Evolutionary conservation across 2,797 vertebrate species (phyloP).

Genomic region (Podarcis siculus): DNA sequence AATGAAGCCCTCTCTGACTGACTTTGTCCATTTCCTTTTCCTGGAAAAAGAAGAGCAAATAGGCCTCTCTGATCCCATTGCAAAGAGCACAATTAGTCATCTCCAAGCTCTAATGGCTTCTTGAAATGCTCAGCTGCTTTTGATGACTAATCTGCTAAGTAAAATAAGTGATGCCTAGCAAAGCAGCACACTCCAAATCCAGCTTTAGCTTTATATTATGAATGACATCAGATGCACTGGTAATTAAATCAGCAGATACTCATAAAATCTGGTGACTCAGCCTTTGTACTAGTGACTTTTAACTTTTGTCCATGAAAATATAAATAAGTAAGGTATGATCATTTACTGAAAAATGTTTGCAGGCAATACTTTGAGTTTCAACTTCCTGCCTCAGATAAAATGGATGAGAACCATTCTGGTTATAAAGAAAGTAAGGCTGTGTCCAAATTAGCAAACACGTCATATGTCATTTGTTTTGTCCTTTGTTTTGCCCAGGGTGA

Average conservation of each 20-base stretch:
- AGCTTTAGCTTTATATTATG: constrained; percentile 46
- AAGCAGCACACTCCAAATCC: constrained; percentile 65
- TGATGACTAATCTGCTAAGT: constrained; percentile 65
- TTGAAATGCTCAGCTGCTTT: constrained; percentile 62
- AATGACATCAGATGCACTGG: constrained; percentile 62
- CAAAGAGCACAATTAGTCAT: constrained; percentile 64
- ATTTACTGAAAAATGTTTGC: neutral
- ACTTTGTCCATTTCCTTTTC: constrained; percentile 45
- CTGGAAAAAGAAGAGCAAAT: constrained; percentile 44
- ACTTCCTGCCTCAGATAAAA: neutral
- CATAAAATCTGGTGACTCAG: constrained; percentile 58
- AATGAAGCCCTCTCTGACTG: constrained; percentile 42
- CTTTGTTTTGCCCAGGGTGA: too few species aligned
- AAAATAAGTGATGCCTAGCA: constrained; percentile 67
- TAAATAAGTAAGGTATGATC: neutral
- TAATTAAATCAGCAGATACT: constrained; percentile 66
- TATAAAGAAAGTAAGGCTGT: neutral
- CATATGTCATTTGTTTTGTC: neutral
- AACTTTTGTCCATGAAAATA: constrained; percentile 24
- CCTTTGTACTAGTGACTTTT: constrained; percentile 50
- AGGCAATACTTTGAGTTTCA: neutral
- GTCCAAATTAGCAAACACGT: neutral
- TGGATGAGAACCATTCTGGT: neutral
- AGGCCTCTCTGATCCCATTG: constrained; percentile 53
- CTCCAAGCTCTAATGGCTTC: constrained; percentile 53